Evolutionary conservation across 2,113 vertebrate genomes (phyloP).

Genomic region (Suncus etruscus): DNA sequence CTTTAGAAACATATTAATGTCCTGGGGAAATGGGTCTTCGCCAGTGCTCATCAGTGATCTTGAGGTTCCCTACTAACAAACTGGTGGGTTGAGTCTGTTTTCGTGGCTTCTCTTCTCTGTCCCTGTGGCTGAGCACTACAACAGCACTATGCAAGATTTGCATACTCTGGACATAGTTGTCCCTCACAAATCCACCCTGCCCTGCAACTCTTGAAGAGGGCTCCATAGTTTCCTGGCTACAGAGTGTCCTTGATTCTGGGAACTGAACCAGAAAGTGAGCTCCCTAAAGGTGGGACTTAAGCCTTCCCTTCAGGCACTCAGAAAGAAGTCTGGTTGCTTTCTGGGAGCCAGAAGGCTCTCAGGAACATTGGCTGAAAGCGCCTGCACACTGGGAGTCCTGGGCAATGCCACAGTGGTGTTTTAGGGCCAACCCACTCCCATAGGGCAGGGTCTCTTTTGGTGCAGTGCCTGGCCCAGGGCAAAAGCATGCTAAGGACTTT

Average conservation of each 20-base stretch:
- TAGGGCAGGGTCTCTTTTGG: too few relatives aligned
- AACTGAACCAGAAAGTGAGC: not conserved
- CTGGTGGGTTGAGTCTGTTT: not conserved
- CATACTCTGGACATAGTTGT: not conserved
- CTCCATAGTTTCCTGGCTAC: not conserved
- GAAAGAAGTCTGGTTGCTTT: not conserved
- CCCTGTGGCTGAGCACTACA: not conserved
- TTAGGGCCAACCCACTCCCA: not conserved
- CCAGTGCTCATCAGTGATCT: not conserved
- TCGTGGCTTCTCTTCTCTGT: too few relatives aligned
- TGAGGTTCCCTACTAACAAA: not conserved
- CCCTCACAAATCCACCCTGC: not conserved
- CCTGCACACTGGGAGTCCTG: not conserved
- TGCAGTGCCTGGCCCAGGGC: not conserved
- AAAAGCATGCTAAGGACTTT: not conserved
- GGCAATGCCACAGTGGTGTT: not conserved
- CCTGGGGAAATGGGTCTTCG: not conserved
- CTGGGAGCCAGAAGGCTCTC: not conserved
- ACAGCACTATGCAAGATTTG: not conserved
- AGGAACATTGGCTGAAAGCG: not conserved
- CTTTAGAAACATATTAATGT: not conserved
- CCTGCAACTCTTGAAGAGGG: not conserved
- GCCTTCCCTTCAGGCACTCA: not conserved
- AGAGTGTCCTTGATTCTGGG: slow-evolving; percentile 34
- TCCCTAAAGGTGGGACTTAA: not conserved